Percentiles rank a stretch among this genome's conserved stretches.
Evolutionary conservation across 2,113 vertebrate species (phyloP).

Genomic region (Gymnogyps californianus): DNA sequence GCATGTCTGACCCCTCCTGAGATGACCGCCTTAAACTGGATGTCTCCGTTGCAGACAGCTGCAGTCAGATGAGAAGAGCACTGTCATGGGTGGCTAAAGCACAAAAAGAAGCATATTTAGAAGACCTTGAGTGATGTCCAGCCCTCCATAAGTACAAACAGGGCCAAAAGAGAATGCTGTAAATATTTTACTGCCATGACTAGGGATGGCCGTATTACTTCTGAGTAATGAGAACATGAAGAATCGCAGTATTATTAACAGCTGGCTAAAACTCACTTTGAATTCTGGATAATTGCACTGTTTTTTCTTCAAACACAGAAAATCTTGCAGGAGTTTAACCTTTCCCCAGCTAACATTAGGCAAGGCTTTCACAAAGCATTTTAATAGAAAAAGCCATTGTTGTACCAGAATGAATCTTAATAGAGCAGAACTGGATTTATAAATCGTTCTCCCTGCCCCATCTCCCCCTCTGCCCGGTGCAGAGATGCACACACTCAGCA

Average conservation of each 20-base stretch:
- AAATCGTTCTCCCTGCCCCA: not conserved
- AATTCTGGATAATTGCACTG: constrained; percentile 45
- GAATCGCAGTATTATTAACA: constrained; percentile 46
- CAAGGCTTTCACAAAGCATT: constrained; percentile 31
- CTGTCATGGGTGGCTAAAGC: not conserved
- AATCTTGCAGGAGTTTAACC: constrained; percentile 45
- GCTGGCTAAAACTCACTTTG: constrained; percentile 54
- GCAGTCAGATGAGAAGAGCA: not conserved
- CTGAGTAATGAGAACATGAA: constrained; percentile 31
- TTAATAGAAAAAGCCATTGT: constrained; percentile 47
- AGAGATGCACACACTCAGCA: not conserved
- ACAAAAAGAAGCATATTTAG: not conserved
- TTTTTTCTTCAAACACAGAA: constrained; percentile 58
- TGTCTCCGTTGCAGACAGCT: not conserved
- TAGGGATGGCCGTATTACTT: constrained; percentile 26
- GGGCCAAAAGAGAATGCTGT: constrained; percentile 20
- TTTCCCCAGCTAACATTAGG: constrained; percentile 58
- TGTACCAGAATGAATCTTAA: constrained; percentile 32
- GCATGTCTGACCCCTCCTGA: not conserved
- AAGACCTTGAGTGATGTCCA: not conserved
- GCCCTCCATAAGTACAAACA: not conserved
- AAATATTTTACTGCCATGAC: constrained; percentile 50
- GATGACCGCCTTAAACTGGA: not conserved
- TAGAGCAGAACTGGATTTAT: constrained; percentile 49
- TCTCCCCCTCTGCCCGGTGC: not conserved